phyloP scores from a whole-genome alignment of 2,888 invertebrate species.

The Idaea aversata region DNA sequence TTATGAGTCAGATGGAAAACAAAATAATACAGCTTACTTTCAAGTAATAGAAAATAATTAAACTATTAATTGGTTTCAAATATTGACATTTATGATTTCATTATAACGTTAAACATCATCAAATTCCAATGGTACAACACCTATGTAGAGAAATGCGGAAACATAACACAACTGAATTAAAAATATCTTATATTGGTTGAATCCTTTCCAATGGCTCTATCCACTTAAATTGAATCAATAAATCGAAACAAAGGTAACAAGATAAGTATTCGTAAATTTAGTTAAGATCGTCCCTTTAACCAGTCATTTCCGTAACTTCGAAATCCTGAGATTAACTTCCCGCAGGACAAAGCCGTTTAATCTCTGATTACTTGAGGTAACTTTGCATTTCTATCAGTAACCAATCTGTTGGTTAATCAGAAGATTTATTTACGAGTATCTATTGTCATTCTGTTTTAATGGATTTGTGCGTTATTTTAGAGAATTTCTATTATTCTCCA shows the following conservation, averaged over 20 bases:
- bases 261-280: slow-evolving; percentile 1
- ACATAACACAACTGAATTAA: too few relatives aligned
- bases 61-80: too few relatives aligned
- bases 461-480: neutral
- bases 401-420: slow-evolving; percentile 26
- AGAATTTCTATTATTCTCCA: neutral
- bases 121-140: too few relatives aligned
- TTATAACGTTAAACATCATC: too few relatives aligned
- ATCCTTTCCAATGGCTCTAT: neutral
- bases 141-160: too few relatives aligned
- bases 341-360: slow-evolving; percentile 44
- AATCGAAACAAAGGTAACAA: slow-evolving; percentile 1
- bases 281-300: slow-evolving; percentile 13
- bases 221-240: neutral
- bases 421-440: neutral
- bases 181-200: too few relatives aligned
- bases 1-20: too few relatives aligned
- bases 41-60: too few relatives aligned
- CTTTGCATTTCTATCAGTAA: slow-evolving; percentile 45
- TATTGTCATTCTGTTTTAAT: slow-evolving; percentile 6
- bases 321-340: slow-evolving; percentile 46
- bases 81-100: too few relatives aligned
- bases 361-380: slow-evolving; percentile 43
- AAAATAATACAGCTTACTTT: too few relatives aligned
- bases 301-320: slow-evolving; percentile 32